Conservation (phyloP, 2,888 invertebrate species). For the Melinopterus prodromus region DNA sequence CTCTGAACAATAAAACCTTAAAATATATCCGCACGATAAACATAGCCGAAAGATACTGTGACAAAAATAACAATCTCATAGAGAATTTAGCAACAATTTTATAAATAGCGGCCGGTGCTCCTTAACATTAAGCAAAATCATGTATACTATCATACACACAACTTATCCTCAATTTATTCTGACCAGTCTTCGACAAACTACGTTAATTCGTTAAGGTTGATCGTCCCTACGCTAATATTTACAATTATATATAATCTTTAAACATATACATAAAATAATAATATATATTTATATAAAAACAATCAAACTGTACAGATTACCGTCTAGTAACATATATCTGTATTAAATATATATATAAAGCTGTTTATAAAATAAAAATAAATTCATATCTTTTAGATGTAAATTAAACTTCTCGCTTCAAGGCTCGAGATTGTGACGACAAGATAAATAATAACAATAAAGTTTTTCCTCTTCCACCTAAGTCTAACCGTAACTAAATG, state of each 20-base stretch:
- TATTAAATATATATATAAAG: slow-evolving; percentile 34
- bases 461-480: slow-evolving; percentile 4
- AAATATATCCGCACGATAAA: slow-evolving; percentile 15
- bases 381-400: slow-evolving; percentile 22
- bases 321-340: slow-evolving; percentile 32
- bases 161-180: background rate
- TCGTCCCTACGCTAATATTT: slow-evolving; percentile 18
- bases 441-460: background rate
- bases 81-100: slow-evolving; percentile 14
- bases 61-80: slow-evolving; percentile 20
- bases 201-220: slow-evolving; percentile 19
- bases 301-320: slow-evolving; percentile 13
- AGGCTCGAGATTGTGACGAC: slow-evolving; percentile 8
- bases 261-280: slow-evolving; percentile 15
- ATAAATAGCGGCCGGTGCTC: slow-evolving; percentile 8
- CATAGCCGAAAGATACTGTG: slow-evolving; percentile 5
- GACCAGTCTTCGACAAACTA: slow-evolving; percentile 28
- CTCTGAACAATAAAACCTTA: slow-evolving; percentile 21
- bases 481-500: slow-evolving; percentile 41
- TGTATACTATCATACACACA: slow-evolving; percentile 13
- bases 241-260: slow-evolving; percentile 24
- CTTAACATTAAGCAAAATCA: slow-evolving; percentile 17
- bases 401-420: slow-evolving; percentile 5
- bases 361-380: slow-evolving; percentile 30
- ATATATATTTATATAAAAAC: slow-evolving; percentile 16